Evolutionary conservation across 1,140 invertebrate species (phyloP), one percentile per base, ranked within the genome.

Genomic region (Scaptodrosophila lebanonensis): DNA sequence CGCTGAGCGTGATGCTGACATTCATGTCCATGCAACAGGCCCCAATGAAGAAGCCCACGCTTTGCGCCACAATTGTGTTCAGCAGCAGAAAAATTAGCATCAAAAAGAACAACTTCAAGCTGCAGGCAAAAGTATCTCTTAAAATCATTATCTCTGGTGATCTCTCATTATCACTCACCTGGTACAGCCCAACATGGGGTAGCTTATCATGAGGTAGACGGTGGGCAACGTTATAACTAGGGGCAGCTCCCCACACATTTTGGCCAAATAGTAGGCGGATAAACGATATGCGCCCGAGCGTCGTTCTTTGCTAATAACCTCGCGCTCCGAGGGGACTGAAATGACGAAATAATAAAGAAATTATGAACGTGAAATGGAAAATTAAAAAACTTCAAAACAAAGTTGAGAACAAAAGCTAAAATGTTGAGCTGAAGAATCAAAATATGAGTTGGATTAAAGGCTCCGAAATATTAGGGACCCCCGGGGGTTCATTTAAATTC

Each of bases 191-290:
- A 95, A 87, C 91, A 95, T 92, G 40, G 93, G 92, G 86, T 95
- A 95, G 42, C 93, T 93, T 60, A 95, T 93, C 45, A 93, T 87
- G 85, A 94, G 92, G 88, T 95, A 95, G 61, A 94, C 90, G 35
- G 93, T 91, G 42, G 94, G 94, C 66, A 95, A 82, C 11, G 93
- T 92, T 51, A 95, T 90, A 4, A 93, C 93, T 54, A 95, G 76
- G 1, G 94, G 94, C 62, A 95, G 85, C 87, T 96, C 95, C 39
- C 94, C 94, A 33, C 94, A 90, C 92, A 95, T 95, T 88, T 95
- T 95, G 38, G 95, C 94, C 67, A 95, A 83, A 87, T 95, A 95
- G 84, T 95, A 95, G 3, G 95, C 93, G 16, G 94, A 95, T 22
- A 96, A 88, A 39, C 95, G 89, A 84, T 96, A 96, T 25, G 94